Conservation (phyloP, 2,797 vertebrate species). For the Podargus strigoides region DNA sequence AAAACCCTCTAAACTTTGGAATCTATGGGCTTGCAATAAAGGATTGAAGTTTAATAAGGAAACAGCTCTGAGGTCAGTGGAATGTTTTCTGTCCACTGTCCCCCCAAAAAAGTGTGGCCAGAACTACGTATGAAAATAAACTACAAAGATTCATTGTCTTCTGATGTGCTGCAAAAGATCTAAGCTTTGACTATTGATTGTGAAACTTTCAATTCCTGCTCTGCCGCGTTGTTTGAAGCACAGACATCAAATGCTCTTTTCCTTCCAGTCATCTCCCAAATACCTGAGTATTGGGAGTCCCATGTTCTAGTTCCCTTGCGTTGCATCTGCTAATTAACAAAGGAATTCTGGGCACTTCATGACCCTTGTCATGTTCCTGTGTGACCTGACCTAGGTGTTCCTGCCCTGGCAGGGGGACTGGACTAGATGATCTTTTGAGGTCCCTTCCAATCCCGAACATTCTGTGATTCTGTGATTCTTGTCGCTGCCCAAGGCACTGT, state of each 20-base stretch:
- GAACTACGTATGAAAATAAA: background rate
- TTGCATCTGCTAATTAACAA: background rate
- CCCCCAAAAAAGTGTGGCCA: background rate
- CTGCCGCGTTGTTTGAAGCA: background rate
- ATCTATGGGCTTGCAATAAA: background rate
- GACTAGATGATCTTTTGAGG: no score
- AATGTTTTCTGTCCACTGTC: background rate
- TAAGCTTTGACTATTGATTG: background rate
- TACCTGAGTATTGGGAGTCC: background rate
- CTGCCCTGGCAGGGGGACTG: no score
- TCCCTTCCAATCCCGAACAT: no score
- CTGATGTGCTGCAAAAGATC: background rate
- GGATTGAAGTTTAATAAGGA: background rate
- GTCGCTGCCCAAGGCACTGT: background rate
- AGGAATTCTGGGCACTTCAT: background rate
- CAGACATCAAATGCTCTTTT: background rate
- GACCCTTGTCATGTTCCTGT: no score
- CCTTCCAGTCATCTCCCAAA: background rate
- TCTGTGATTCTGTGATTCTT: no score
- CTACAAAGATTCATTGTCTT: background rate
- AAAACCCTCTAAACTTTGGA: background rate
- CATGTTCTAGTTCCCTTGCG: background rate
- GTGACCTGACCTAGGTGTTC: no score
- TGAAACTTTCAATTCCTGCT: background rate
- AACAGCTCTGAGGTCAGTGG: background rate